These are phyloP conservation scores for Volucella zonaria DNA, from an alignment of 2,888 invertebrate genomes.

Conservation along the genomic window DNA sequence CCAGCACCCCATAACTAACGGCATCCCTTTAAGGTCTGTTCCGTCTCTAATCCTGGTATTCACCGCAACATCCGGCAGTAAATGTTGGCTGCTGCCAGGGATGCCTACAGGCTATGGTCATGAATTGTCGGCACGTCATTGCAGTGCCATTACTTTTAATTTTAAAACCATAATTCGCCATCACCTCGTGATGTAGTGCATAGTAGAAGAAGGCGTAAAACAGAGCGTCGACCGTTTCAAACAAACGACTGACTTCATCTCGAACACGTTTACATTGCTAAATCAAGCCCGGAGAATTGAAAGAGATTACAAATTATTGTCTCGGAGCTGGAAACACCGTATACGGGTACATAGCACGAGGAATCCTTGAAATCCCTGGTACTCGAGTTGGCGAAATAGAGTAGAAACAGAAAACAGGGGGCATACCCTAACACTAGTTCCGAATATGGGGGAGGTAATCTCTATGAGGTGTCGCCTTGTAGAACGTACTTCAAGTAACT, in stretches of 20 bases:
- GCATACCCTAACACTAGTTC: background rate
- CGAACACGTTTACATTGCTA: constrained; percentile 13
- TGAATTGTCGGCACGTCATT: constrained; percentile 71
- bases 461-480: too few species aligned
- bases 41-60: constrained; percentile 21
- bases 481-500: background rate
- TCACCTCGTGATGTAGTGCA: constrained; percentile 7
- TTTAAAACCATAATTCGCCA: constrained; percentile 61
- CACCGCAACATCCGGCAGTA: constrained; percentile 43
- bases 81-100: constrained; percentile 11
- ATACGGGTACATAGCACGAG: constrained; percentile 9
- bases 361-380: constrained; percentile 33
- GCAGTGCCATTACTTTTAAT: constrained; percentile 71
- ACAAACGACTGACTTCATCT: constrained; percentile 26
- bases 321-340: background rate
- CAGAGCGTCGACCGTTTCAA: constrained; percentile 19
- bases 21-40: constrained; percentile 14
- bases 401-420: constrained; percentile 9
- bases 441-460: background rate
- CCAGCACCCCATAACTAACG: constrained; percentile 41
- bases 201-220: constrained; percentile 19
- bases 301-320: constrained; percentile 67
- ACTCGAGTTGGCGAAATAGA: background rate
- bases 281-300: constrained; percentile 62
- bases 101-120: constrained; percentile 39